Percentiles rank a stretch among this genome's conserved stretches.
Conservation (phyloP, 2,113 vertebrate genomes). For the Nothocercus nigrocapillus region DNA sequence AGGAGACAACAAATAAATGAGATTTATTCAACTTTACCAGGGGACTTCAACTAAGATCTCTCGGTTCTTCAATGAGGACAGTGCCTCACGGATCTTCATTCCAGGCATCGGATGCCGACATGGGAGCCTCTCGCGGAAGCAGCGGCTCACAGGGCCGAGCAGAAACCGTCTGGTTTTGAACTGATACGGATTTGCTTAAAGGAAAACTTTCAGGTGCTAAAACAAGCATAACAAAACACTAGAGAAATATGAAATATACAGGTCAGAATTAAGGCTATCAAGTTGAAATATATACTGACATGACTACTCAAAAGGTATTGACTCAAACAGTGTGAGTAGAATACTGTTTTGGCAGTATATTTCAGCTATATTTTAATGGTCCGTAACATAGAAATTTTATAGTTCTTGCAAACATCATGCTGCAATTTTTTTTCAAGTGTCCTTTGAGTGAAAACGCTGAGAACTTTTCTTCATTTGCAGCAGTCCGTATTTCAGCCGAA, state of each 20-base stretch:
- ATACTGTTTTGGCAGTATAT: neutral
- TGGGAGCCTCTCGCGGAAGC: fast-evolving
- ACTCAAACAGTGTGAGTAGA: neutral
- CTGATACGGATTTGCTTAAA: neutral
- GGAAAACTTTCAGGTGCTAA: neutral
- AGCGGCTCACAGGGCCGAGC: fast-evolving
- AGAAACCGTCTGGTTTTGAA: neutral
- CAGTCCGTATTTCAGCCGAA: neutral
- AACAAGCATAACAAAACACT: neutral
- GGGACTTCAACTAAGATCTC: neutral
- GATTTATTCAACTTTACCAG: neutral
- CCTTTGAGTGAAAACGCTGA: neutral
- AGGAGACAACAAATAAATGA: fast-evolving
- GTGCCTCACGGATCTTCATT: neutral
- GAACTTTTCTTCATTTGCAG: neutral
- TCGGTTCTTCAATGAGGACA: neutral
- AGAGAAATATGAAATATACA: neutral
- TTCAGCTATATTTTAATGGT: neutral
- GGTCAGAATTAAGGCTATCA: neutral
- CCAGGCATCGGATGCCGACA: fast-evolving
- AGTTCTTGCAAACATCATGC: neutral
- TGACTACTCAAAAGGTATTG: neutral
- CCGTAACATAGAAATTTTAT: neutral
- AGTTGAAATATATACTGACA: neutral
- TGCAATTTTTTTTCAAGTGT: neutral